Evolutionary conservation across 2,888 invertebrate species (phyloP).

Genomic region (Mythimna pallens): DNA sequence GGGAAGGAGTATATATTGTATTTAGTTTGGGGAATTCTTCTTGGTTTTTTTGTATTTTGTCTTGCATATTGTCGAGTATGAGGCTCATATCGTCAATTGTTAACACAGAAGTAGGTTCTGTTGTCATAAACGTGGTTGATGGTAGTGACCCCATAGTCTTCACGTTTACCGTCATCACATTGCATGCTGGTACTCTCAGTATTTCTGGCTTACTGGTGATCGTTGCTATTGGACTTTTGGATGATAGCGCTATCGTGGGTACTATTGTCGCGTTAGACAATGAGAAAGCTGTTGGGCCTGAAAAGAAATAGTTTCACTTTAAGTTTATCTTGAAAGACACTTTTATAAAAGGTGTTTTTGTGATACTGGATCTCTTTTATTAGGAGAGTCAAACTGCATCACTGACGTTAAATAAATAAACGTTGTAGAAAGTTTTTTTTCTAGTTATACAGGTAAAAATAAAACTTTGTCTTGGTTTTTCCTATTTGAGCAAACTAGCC

Average conservation of each 20-base stretch:
- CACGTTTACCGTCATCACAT: slow-evolving; percentile 41
- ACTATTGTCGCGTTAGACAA: background rate
- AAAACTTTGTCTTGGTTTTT: too few species aligned
- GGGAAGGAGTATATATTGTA: background rate
- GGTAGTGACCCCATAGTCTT: slow-evolving; percentile 8
- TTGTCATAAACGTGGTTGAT: background rate
- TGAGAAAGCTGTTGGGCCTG: background rate
- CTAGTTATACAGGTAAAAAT: too few species aligned
- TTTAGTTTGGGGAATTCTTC: background rate
- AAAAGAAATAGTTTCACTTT: background rate
- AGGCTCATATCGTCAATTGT: slow-evolving; percentile 15
- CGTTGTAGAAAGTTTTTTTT: too few species aligned
- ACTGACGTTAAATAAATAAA: background rate
- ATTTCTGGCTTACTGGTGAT: background rate
- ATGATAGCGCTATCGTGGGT: rapidly evolving
- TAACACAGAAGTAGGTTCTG: background rate
- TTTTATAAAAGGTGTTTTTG: background rate
- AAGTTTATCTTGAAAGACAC: background rate
- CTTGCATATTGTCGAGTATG: slow-evolving; percentile 10
- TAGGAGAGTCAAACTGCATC: background rate
- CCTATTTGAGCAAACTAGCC: too few species aligned
- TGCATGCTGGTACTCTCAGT: slow-evolving; percentile 7
- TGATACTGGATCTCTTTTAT: background rate
- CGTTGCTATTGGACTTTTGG: background rate
- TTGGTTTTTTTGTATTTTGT: background rate